A percentile compares a stretch with the other conserved stretches of the same genome.
Evolutionary conservation across 1,140 invertebrate genomes (phyloP).

Genomic region (Lanistes nyassanus): DNA sequence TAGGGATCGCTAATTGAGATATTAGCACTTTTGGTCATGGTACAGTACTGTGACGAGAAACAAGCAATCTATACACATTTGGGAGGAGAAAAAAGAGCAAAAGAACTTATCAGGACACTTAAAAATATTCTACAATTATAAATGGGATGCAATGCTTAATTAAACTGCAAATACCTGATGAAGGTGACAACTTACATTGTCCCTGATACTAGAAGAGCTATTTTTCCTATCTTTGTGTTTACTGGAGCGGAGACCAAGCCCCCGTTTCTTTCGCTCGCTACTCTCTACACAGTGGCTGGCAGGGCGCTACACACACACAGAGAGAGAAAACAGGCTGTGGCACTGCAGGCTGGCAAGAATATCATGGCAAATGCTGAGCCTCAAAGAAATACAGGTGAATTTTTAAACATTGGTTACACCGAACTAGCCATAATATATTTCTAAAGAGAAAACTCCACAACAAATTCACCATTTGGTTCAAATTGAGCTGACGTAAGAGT

Average conservation of each 20-base stretch:
- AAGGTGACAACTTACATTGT: slow-evolving; percentile 18
- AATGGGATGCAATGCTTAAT: neutral
- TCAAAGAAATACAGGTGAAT: too few relatives aligned
- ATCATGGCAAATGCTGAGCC: too few relatives aligned
- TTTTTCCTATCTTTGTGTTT: slow-evolving; percentile 30
- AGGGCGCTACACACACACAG: slow-evolving; percentile 18
- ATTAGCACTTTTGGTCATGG: too few relatives aligned
- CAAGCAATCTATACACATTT: neutral
- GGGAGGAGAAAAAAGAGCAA: neutral
- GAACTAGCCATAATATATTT: too few relatives aligned
- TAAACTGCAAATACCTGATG: neutral
- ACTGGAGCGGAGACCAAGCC: slow-evolving; percentile 28
- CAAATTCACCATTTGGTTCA: too few relatives aligned
- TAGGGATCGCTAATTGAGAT: too few relatives aligned
- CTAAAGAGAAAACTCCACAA: too few relatives aligned
- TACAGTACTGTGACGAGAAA: too few relatives aligned
- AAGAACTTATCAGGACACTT: neutral
- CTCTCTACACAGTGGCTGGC: slow-evolving; percentile 24
- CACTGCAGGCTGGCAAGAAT: too few relatives aligned
- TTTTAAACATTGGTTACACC: too few relatives aligned
- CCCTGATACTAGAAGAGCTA: slow-evolving; percentile 27
- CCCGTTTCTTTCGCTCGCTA: slow-evolving; percentile 25
- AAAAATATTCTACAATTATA: neutral
- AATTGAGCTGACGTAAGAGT: too few relatives aligned
- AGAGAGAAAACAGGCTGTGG: neutral